Percentiles rank a stretch among this genome's conserved stretches.
Conservation (phyloP, 2,888 invertebrate species). For the Gastracanthus pulcherrimus region DNA sequence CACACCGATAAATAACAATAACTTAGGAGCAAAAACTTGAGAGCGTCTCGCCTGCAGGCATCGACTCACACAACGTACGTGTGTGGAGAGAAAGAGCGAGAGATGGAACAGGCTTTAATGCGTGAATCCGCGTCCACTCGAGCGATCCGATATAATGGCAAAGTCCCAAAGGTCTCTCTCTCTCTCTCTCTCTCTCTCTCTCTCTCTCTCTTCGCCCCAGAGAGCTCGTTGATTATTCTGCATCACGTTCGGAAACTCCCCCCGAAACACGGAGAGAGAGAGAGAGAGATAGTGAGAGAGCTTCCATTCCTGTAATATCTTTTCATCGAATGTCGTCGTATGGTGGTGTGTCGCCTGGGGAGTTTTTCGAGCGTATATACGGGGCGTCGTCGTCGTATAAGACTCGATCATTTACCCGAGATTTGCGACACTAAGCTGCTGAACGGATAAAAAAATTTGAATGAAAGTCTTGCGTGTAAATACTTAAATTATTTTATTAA, state of each 20-base stretch:
- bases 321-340: slow-evolving; percentile 41
- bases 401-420: too few relatives aligned
- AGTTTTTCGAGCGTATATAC: slow-evolving; percentile 32
- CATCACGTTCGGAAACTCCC: slow-evolving; percentile 36
- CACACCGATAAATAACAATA: background rate
- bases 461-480: too few relatives aligned
- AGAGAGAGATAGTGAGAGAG: background rate
- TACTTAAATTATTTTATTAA: slow-evolving; percentile 47
- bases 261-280: background rate
- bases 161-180: slow-evolving; percentile 39
- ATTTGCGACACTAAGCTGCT: too few relatives aligned
- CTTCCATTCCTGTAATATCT: slow-evolving; percentile 38
- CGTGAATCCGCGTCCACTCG: slow-evolving; percentile 51
- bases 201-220: background rate
- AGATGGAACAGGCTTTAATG: slow-evolving; percentile 36
- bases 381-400: slow-evolving; percentile 7
- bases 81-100: slow-evolving; percentile 14
- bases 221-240: slow-evolving; percentile 43
- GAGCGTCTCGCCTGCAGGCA: background rate
- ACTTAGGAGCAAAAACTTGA: background rate
- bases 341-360: slow-evolving; percentile 33
- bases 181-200: slow-evolving; percentile 15
- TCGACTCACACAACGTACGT: background rate
- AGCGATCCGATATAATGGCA: slow-evolving; percentile 40
- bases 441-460: too few relatives aligned